Conservation (phyloP, 2,888 invertebrate species). For the Scaptomyza polygonia region DNA sequence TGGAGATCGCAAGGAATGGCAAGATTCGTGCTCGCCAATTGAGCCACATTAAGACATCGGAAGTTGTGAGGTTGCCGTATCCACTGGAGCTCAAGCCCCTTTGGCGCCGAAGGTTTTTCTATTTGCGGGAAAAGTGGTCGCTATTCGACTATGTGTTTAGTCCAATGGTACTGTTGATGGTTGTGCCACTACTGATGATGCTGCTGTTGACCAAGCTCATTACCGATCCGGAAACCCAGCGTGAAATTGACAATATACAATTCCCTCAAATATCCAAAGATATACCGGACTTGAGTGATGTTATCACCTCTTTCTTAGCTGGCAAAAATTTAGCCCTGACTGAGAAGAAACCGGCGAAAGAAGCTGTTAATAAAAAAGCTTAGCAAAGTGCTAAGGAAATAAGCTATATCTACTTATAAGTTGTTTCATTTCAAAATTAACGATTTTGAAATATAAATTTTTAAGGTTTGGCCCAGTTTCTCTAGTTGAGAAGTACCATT, state of each 20-base stretch:
- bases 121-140: constrained; percentile 95
- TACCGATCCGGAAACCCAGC: constrained; percentile 98
- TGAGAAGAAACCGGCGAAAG: constrained; percentile 62
- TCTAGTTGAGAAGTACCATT: too few relatives aligned
- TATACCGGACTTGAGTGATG: constrained; percentile 97
- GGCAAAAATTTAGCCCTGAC: constrained; percentile 85
- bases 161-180: constrained; percentile 99
- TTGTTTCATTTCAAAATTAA: too few relatives aligned
- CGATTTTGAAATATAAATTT: too few relatives aligned
- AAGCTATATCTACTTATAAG: too few relatives aligned
- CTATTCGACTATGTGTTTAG: constrained; percentile 97
- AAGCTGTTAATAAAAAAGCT: constrained; percentile 74
- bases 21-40: constrained; percentile 97
- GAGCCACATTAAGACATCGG: constrained; percentile 94
- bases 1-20: constrained; percentile 98
- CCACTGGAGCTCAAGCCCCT: constrained; percentile 94
- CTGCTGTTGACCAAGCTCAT: constrained; percentile 97
- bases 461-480: too few relatives aligned
- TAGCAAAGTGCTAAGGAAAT: too few relatives aligned
- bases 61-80: constrained; percentile 94
- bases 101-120: constrained; percentile 93
- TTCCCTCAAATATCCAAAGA: constrained; percentile 88
- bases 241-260: constrained; percentile 95
- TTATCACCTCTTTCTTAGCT: constrained; percentile 93
- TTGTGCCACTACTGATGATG: constrained; percentile 94